Evolutionary conservation across 2,888 invertebrate species (phyloP).

Genomic region (Agrotis clavis): DNA sequence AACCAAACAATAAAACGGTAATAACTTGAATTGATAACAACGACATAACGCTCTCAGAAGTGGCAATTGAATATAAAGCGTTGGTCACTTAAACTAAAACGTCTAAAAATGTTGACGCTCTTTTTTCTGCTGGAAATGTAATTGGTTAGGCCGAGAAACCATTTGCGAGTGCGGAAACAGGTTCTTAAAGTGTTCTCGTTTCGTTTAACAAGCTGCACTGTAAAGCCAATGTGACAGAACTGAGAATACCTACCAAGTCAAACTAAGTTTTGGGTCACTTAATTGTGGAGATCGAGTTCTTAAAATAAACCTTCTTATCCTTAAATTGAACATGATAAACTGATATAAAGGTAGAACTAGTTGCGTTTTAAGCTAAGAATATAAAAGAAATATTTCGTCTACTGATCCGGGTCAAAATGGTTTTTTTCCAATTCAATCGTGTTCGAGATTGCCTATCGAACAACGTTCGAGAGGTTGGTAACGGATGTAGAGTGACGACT

Average conservation of each 20-base stretch:
- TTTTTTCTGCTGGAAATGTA: constrained; percentile 65
- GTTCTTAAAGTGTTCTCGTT: constrained; percentile 80
- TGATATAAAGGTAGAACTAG: constrained; percentile 10
- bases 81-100: constrained; percentile 62
- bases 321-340: constrained; percentile 9
- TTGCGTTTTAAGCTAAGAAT: constrained; percentile 43
- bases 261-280: constrained; percentile 25
- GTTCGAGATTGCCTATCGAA: constrained; percentile 81
- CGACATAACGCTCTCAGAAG: constrained; percentile 52
- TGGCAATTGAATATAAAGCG: constrained; percentile 69
- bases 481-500: constrained; percentile 70
- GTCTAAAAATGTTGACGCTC: constrained; percentile 45
- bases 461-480: constrained; percentile 75
- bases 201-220: constrained; percentile 74
- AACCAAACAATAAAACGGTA: constrained; percentile 67
- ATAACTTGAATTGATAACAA: constrained; percentile 68
- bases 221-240: constrained; percentile 74
- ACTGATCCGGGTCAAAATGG: constrained; percentile 74
- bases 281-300: constrained; percentile 11
- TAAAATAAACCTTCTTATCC: constrained; percentile 17
- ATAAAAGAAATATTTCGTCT: constrained; percentile 65
- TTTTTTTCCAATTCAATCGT: constrained; percentile 79
- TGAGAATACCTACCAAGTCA: constrained; percentile 56
- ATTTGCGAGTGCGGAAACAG: constrained; percentile 75
- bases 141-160: constrained; percentile 77